Conservation (phyloP, 2,888 invertebrate species). For the Acanthococcus lagerstroemiae region DNA sequence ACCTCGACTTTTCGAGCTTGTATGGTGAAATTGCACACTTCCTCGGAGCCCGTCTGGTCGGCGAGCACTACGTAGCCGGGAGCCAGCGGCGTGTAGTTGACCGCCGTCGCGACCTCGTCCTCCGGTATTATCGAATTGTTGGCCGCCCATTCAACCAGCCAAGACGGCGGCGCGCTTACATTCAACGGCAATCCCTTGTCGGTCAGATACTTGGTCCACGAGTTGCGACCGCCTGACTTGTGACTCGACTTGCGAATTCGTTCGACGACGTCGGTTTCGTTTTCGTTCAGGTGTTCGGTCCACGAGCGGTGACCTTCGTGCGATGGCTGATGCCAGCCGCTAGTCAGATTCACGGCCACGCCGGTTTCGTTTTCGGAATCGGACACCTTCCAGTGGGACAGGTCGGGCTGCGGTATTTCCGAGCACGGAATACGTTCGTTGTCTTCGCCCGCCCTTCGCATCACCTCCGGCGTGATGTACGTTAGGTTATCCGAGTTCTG, state of each 20-base stretch:
- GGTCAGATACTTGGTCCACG: too few relatives aligned
- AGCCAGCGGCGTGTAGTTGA: neutral
- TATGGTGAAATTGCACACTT: neutral
- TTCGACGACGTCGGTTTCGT: neutral
- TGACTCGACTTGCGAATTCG: too few relatives aligned
- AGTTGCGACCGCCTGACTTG: too few relatives aligned
- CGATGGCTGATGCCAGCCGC: neutral
- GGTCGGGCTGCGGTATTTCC: neutral
- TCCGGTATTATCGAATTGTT: neutral
- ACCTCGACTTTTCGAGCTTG: neutral
- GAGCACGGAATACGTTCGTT: slow-evolving; percentile 2
- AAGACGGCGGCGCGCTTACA: neutral
- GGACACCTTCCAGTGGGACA: neutral
- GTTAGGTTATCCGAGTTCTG: slow-evolving; percentile 60
- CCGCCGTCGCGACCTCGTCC: neutral
- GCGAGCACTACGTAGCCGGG: too few relatives aligned
- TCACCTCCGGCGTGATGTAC: slow-evolving; percentile 55
- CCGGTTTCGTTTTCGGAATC: neutral
- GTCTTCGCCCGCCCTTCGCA: slow-evolving; percentile 44
- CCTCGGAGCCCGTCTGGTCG: neutral
- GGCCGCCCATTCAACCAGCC: neutral
- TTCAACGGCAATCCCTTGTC: too few relatives aligned
- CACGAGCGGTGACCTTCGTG: neutral
- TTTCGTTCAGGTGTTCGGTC: neutral
- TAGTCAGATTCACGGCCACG: neutral